Evolutionary conservation across 2,888 invertebrate genomes (phyloP), one percentile per base, ranked within the genome.

Genomic region (Syrista parreyssii): DNA sequence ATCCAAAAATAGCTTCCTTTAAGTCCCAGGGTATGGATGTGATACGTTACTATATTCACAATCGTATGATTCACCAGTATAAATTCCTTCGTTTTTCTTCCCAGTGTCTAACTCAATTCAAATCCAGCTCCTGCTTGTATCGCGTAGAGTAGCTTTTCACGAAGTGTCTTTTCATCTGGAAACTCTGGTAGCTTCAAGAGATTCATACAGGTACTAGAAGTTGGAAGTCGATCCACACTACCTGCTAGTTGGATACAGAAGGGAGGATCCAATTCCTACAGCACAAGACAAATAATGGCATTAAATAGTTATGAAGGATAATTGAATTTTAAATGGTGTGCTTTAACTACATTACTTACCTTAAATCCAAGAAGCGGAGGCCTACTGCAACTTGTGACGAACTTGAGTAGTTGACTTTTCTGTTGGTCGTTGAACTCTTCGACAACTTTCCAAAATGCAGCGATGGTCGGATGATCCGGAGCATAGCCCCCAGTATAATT

Each of bases 141-240:
- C 73, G 98, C 98, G 89, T 98, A 98, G 12, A 98, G 92, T 78
- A 99, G 93, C 91, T 98, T 98, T 85, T 96, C 95, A 68, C 95
- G 94, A 87, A 99, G 93, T 77, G 94, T 93, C 78, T 95, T 94
- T 85, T 96, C 95, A 75, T 96, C 95, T 81, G 94, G 93, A 90
- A 98, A 98, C 88, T 98, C 96, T 0, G 99, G 99, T 85, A 99
- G 93, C 92, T 99, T 99, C 80, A 99, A 93, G 81, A 99, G 94
- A 93, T 99, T 99, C 96, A 99, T 97, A 91, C 99, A 99, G 6
- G 99, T 99, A 91, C 98, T 98, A 12, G 99, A 97, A 15, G 99
- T 98, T 0, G 99, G 99, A 88, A 99, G 94, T 23, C 98, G 95
- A 90, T 98, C 97, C 84, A 97, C 95, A 74, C 94, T 94, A 15